Evolutionary conservation across 2,888 invertebrate species (phyloP).

Genomic region (Busseola fusca): DNA sequence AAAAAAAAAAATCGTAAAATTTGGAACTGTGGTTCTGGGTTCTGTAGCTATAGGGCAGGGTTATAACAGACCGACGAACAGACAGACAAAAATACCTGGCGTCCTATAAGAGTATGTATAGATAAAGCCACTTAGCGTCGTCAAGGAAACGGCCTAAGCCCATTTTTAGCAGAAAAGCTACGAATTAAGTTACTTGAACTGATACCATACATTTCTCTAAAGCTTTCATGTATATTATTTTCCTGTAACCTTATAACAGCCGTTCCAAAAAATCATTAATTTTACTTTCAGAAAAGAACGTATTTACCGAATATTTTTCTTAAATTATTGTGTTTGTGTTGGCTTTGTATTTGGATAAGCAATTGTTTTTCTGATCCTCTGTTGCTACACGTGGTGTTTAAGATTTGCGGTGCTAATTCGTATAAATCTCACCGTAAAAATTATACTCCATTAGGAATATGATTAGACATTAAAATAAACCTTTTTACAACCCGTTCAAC

Average conservation of each 20-base stretch:
- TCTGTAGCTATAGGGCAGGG: background rate
- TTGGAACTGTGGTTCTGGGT: background rate
- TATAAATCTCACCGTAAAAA: too few relatives aligned
- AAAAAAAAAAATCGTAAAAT: background rate
- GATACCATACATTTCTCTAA: background rate
- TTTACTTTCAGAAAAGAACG: background rate
- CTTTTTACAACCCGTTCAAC: too few relatives aligned
- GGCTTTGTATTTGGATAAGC: background rate
- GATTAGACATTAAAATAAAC: too few relatives aligned
- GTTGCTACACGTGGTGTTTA: background rate
- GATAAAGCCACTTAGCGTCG: background rate
- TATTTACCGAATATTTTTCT: background rate
- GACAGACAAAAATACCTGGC: background rate
- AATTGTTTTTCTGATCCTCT: background rate
- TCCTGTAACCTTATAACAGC: background rate
- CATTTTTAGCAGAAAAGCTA: background rate
- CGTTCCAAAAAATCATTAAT: background rate
- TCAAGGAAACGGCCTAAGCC: background rate
- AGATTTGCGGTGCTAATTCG: too few relatives aligned
- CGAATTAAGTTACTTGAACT: background rate
- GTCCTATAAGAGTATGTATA: background rate
- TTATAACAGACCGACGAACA: too few relatives aligned
- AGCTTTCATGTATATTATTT: constrained; percentile 6
- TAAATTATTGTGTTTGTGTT: background rate
- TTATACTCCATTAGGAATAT: too few relatives aligned